Evolutionary conservation across 2,113 vertebrate species (phyloP).

Genomic region (Dipodomys ordii): DNA sequence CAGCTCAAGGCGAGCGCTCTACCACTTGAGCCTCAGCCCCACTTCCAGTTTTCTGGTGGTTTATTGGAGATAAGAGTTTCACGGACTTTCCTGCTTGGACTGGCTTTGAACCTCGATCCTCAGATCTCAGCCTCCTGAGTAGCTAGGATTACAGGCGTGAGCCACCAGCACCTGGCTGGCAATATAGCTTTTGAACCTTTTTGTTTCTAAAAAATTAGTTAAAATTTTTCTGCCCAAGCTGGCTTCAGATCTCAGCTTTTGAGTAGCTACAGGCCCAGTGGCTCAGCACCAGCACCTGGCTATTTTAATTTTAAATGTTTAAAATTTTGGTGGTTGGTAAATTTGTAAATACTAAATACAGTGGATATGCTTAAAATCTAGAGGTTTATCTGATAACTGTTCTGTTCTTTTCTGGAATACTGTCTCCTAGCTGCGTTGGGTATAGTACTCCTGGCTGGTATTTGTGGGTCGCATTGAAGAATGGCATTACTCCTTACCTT

Average conservation of each 20-base stretch:
- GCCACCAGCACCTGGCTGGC: not conserved
- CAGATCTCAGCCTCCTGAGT: too few relatives aligned
- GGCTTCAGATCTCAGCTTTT: too few relatives aligned
- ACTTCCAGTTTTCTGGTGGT: too few relatives aligned
- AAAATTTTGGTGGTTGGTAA: constrained; percentile 46
- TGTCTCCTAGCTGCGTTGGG: constrained; percentile 86
- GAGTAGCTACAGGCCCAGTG: too few relatives aligned
- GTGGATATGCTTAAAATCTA: constrained; percentile 25
- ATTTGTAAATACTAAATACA: not conserved
- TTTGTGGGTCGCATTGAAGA: constrained; percentile 92
- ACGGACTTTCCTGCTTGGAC: too few relatives aligned
- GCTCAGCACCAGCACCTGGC: too few relatives aligned
- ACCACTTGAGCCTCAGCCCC: too few relatives aligned
- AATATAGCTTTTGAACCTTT: constrained; percentile 37
- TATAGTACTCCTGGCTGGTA: constrained; percentile 89
- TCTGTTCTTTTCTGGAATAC: constrained; percentile 57
- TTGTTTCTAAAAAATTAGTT: not conserved
- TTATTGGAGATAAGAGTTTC: too few relatives aligned
- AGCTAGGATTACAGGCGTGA: too few relatives aligned
- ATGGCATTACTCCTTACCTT: constrained; percentile 94
- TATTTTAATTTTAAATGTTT: constrained; percentile 57
- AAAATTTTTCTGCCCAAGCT: too few relatives aligned
- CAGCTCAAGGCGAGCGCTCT: too few relatives aligned
- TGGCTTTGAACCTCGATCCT: too few relatives aligned
- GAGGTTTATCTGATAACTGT: constrained; percentile 28